Conservation (phyloP, 2,113 vertebrate species). For the Ciconia maguari region DNA sequence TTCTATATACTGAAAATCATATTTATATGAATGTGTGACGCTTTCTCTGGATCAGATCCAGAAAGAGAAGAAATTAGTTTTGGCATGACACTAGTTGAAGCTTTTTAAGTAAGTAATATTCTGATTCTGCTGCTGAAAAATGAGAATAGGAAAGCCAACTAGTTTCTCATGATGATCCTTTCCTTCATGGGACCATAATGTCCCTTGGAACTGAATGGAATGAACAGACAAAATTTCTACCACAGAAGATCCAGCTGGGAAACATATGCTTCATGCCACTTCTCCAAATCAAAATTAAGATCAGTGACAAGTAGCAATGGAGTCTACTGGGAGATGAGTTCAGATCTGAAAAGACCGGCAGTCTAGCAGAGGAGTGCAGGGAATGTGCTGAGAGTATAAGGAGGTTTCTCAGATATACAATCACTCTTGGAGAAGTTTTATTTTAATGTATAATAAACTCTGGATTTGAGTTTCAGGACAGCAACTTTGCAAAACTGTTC, state of each 20-base stretch:
- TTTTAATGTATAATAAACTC: neutral
- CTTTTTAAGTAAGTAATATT: neutral
- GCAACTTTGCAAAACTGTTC: neutral
- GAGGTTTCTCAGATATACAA: neutral
- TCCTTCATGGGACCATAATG: neutral
- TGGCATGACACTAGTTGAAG: neutral
- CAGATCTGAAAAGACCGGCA: neutral
- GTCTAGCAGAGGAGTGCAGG: neutral
- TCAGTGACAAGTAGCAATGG: neutral
- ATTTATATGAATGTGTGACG: neutral
- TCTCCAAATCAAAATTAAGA: conserved; percentile 38
- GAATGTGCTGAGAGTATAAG: neutral
- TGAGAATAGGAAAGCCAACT: neutral
- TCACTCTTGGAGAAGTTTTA: neutral
- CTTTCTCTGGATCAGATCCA: neutral
- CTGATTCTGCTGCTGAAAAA: neutral
- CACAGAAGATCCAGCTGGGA: neutral
- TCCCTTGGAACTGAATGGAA: neutral
- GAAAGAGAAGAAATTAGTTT: neutral
- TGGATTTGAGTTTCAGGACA: neutral
- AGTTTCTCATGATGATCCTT: neutral
- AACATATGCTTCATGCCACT: conserved; percentile 2
- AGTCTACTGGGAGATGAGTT: neutral
- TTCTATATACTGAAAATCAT: neutral
- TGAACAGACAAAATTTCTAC: neutral